A percentile compares a stretch with the other conserved stretches of the same genome.
phyloP scores from a whole-genome alignment of 2,888 invertebrate species.

The Drosophila eohydei region DNA sequence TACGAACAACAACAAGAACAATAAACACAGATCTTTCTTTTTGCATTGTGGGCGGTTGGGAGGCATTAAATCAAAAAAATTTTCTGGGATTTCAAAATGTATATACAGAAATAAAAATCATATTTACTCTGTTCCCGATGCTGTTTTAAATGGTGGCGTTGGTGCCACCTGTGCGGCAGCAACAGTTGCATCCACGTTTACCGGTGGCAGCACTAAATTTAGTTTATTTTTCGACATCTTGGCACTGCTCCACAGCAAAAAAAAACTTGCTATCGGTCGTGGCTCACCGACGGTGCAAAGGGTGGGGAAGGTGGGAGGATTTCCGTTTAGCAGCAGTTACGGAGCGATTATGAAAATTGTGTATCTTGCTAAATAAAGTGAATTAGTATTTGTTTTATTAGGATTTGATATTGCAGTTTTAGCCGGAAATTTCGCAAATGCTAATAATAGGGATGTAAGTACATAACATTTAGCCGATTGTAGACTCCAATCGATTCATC shows the following conservation, averaged over 20 bases:
- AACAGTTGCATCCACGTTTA: slow-evolving; percentile 90
- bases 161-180: slow-evolving; percentile 86
- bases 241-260: slow-evolving; percentile 26
- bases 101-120: slow-evolving; percentile 27
- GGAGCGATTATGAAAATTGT: slow-evolving; percentile 12
- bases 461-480: slow-evolving; percentile 1
- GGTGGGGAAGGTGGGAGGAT: slow-evolving; percentile 25
- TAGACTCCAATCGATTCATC: slow-evolving; percentile 8
- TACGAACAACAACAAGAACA: slow-evolving; percentile 14
- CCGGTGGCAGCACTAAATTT: slow-evolving; percentile 95
- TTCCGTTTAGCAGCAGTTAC: slow-evolving; percentile 23
- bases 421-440: slow-evolving; percentile 34
- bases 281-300: slow-evolving; percentile 25
- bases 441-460: slow-evolving; percentile 34
- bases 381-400: slow-evolving; percentile 1
- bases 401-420: slow-evolving; percentile 18
- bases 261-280: slow-evolving; percentile 31
- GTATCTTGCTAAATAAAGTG: slow-evolving; percentile 8
- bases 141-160: slow-evolving; percentile 85
- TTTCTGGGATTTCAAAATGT: slow-evolving; percentile 18
- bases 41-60: slow-evolving; percentile 13
- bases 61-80: slow-evolving; percentile 23
- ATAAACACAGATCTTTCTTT: slow-evolving; percentile 11
- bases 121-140: slow-evolving; percentile 85
- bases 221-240: slow-evolving; percentile 95